phyloP scores from a whole-genome alignment of 2,113 vertebrate species.

The Camarhynchus parvulus region DNA sequence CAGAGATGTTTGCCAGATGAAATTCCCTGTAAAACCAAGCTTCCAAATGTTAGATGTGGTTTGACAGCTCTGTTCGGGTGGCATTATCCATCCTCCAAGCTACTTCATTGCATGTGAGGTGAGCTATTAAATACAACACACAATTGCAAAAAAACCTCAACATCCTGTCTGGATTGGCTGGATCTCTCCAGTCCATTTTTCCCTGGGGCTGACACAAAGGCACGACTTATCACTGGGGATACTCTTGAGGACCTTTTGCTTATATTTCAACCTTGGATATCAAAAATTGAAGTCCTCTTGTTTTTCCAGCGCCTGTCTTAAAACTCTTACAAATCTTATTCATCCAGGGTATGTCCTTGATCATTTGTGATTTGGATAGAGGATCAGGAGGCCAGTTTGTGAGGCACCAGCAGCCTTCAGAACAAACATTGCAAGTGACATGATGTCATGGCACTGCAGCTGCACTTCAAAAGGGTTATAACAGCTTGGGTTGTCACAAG shows the following conservation, averaged over 20 bases:
- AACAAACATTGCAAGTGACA: constrained; percentile 47
- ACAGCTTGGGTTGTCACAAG: constrained; percentile 31
- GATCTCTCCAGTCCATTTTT: neutral
- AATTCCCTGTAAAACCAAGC: neutral
- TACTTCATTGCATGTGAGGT: neutral
- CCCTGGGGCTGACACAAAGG: neutral
- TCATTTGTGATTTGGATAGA: neutral
- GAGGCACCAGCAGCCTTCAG: constrained; percentile 26
- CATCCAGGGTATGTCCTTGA: constrained; percentile 25
- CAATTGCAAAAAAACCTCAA: neutral
- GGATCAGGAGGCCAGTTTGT: constrained; percentile 17
- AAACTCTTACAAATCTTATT: neutral
- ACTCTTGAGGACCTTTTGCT: neutral
- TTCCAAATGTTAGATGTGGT: neutral
- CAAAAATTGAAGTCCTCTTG: neutral
- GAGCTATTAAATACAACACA: neutral
- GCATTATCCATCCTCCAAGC: neutral
- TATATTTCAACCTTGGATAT: constrained; percentile 26
- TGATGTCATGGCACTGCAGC: constrained; percentile 18
- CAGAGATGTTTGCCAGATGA: neutral
- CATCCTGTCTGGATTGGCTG: neutral
- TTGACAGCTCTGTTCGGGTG: neutral
- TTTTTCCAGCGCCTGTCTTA: neutral
- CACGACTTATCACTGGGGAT: neutral
- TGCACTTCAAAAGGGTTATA: constrained; percentile 58